phyloP scores from a whole-genome alignment of 2,888 invertebrate genomes.

The Hirtodrosophila alboralis region DNA sequence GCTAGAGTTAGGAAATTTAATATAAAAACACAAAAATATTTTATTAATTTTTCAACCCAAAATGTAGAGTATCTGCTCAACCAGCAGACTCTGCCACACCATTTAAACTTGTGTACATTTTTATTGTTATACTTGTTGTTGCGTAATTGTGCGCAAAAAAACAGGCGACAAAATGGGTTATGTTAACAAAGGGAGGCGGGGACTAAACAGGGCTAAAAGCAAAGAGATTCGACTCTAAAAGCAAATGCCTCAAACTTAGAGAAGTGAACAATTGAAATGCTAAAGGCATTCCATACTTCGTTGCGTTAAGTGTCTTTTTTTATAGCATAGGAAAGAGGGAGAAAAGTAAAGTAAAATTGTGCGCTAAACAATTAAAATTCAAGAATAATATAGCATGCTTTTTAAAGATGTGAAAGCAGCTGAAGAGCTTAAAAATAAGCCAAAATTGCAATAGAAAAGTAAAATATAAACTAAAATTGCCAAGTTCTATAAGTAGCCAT shows the following conservation, averaged over 20 bases:
- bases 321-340: constrained; percentile 34
- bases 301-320: constrained; percentile 33
- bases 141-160: constrained; percentile 75
- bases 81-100: not conserved
- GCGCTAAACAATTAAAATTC: constrained; percentile 54
- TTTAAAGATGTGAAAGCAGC: constrained; percentile 45
- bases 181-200: constrained; percentile 21
- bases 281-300: constrained; percentile 34
- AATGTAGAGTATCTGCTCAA: constrained; percentile 14
- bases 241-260: constrained; percentile 27
- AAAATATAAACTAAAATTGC: too few species aligned
- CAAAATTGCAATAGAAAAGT: constrained; percentile 3
- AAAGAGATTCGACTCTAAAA: too few species aligned
- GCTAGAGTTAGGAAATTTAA: too few species aligned
- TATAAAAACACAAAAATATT: not conserved
- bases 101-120: constrained; percentile 1
- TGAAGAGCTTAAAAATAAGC: constrained; percentile 1
- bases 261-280: constrained; percentile 56
- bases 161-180: constrained; percentile 58
- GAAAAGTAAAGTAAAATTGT: constrained; percentile 12
- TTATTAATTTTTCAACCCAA: not conserved
- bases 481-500: too few species aligned
- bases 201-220: not conserved
- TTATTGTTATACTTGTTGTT: constrained; percentile 64
- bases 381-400: constrained; percentile 42